phyloP scores from a whole-genome alignment of 2,797 vertebrate genomes.

The Manis pentadactyla region DNA sequence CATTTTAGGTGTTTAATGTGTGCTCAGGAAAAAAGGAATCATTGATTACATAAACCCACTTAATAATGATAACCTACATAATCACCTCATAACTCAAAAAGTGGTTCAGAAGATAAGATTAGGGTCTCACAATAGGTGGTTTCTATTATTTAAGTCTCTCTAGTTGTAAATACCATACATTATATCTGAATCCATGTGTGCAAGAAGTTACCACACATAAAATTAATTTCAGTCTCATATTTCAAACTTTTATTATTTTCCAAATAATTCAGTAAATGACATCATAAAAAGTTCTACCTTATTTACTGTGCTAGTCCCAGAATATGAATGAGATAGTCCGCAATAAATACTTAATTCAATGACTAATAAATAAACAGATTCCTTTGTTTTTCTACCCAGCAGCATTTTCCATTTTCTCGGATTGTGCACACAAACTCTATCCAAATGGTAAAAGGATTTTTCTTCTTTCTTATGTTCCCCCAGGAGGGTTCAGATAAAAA shows the following conservation, averaged over 20 bases:
- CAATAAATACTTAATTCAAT: conserved; percentile 64
- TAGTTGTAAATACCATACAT: not conserved
- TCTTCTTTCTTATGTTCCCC: not conserved
- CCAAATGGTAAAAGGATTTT: not conserved
- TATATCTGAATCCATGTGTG: not conserved
- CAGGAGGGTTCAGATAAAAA: conserved; percentile 48
- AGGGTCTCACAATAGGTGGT: conserved; percentile 24
- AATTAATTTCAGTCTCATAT: conserved; percentile 64
- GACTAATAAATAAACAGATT: conserved; percentile 55
- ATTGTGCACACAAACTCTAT: conserved; percentile 22
- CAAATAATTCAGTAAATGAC: conserved; percentile 62
- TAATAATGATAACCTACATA: conserved; percentile 24
- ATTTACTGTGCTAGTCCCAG: conserved; percentile 41
- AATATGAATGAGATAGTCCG: conserved; percentile 27
- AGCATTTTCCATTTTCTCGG: conserved; percentile 13
- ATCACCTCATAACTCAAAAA: conserved; percentile 19
- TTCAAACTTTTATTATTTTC: conserved; percentile 72
- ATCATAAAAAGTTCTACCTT: conserved; percentile 63
- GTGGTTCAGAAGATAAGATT: not conserved
- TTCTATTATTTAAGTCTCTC: conserved; percentile 35
- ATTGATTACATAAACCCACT: not conserved
- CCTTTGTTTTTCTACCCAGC: conserved; percentile 55
- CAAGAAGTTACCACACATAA: conserved; percentile 9
- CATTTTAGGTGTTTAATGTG: not conserved
- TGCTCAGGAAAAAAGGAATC: not conserved